These are phyloP conservation scores for Philaethria dido DNA, from an alignment of 2,888 invertebrate genomes.

Conservation along the genomic window DNA sequence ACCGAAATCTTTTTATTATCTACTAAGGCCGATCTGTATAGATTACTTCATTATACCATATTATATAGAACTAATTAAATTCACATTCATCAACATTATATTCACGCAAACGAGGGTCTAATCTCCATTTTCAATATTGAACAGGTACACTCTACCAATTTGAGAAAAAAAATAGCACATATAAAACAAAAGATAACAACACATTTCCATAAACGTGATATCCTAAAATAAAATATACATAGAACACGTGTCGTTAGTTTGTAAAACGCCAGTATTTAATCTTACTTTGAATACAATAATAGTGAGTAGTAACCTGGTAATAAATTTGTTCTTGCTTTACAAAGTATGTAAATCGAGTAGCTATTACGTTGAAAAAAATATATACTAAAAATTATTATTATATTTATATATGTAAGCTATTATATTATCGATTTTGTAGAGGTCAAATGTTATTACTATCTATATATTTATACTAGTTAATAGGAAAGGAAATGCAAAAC, in stretches of 20 bases:
- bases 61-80: too few species aligned
- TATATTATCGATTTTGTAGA: slow-evolving; percentile 8
- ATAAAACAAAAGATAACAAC: not conserved
- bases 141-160: not conserved
- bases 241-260: not conserved
- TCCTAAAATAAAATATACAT: not conserved
- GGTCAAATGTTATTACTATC: slow-evolving; percentile 5
- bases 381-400: too few species aligned
- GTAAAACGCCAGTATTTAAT: not conserved
- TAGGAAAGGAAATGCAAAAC: slow-evolving; percentile 1
- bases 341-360: not conserved
- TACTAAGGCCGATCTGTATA: too few species aligned
- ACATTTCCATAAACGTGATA: not conserved
- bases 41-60: too few species aligned
- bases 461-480: slow-evolving; percentile 7
- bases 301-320: not conserved
- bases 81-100: too few species aligned
- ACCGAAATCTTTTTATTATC: too few species aligned
- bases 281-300: not conserved
- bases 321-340: not conserved
- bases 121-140: too few species aligned
- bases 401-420: too few species aligned
- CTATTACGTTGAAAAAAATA: too few species aligned
- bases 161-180: not conserved
- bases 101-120: too few species aligned